Evolutionary conservation across 2,113 vertebrate genomes (phyloP), one percentile per base, ranked within the genome.

Genomic region (Onychostoma macrolepis): DNA sequence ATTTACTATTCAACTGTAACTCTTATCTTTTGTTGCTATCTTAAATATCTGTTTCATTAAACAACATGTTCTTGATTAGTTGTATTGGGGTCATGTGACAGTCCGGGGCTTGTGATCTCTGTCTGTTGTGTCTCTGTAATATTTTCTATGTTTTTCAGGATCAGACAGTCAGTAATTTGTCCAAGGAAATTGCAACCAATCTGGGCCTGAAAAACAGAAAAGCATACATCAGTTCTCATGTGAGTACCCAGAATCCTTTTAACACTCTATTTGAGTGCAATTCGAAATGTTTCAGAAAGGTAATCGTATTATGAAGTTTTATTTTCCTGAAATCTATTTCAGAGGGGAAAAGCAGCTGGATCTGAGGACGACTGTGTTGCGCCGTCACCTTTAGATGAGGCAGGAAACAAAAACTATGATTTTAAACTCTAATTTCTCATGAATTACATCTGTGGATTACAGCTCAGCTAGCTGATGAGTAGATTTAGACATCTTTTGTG

Each of bases 111-210:
- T 33, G 28, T 67, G 65, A 30, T 12, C 8, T 33, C 5, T 1
- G 0, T 69, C 28, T 33, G 65, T 17, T 7, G 58, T 5, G 15
- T 28, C 56, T 28, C 56, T 72, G 30, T 65, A 26, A 43, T 4
- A 45, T 48, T 82, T 15, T 74, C 33, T 30, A 12, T 87, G 36
- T 83, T 0, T 83, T 88, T 84, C 87, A 99, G 98, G 97, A 99
- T 93, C 95, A 97, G 88, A 96, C 95, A 0, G 96, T 98, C 85
- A 97, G 95, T 0, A 96, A 97, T 0, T 94, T 99, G 6, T 96
- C 97, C 6, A 96, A 97, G 93, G 97, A 99, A 83, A 95, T 99
- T 88, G 96, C 97, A 4, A 87, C 94, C 90, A 96, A 95, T 85
- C 91, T 99, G 63, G 96, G 96, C 71, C 92, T 99, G 69, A 96